phyloP scores from a whole-genome alignment of 2,113 vertebrate genomes.

The Hydrochoerus hydrochaeris region DNA sequence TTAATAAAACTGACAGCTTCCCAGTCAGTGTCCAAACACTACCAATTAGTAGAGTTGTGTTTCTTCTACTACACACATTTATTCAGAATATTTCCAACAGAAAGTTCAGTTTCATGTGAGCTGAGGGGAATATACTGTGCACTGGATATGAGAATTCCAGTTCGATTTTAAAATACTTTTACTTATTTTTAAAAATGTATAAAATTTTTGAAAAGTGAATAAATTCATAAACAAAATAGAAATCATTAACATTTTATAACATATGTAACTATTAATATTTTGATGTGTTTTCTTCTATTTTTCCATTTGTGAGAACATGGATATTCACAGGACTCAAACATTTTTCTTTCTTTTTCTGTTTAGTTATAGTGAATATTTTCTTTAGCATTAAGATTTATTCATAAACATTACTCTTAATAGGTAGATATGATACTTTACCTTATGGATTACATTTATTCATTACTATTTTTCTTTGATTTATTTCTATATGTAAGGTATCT shows the following conservation, averaged over 20 bases:
- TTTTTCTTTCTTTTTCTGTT: conserved; percentile 19
- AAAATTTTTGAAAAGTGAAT: not conserved
- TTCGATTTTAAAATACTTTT: not conserved
- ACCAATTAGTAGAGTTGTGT: not conserved
- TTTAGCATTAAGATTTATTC: not conserved
- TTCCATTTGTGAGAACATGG: not conserved
- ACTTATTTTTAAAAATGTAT: not conserved
- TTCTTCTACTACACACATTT: not conserved
- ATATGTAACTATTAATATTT: not conserved
- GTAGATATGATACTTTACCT: not conserved
- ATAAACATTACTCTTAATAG: not conserved
- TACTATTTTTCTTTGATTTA: not conserved
- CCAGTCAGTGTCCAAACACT: not conserved
- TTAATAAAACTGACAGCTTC: not conserved
- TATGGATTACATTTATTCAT: not conserved
- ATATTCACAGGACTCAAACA: not conserved
- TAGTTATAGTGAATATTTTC: not conserved
- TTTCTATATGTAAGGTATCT: not conserved
- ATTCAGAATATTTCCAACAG: not conserved
- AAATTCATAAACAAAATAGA: not conserved
- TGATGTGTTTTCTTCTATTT: not conserved
- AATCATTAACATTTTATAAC: conserved; percentile 5
- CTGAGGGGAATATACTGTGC: not conserved
- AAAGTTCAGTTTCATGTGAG: not conserved
- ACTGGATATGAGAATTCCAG: not conserved